Percentiles rank a stretch among this genome's conserved stretches.
phyloP scores from a whole-genome alignment of 2,113 vertebrate species.

The Nycticebus coucang region DNA sequence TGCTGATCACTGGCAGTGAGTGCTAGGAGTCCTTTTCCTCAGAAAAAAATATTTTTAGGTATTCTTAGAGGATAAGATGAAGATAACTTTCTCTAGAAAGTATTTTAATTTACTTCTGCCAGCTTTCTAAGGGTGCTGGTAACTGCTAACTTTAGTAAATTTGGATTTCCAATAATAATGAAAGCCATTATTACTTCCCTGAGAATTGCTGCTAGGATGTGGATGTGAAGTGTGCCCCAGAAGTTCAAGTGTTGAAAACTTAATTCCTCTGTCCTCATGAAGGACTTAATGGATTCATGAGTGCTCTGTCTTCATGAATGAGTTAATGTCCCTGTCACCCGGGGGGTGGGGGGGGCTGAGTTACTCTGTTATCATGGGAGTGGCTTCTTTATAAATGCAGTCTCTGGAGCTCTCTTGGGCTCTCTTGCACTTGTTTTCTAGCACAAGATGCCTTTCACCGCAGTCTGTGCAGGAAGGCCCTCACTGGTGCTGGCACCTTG shows the following conservation, averaged over 20 bases:
- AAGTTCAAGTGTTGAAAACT: not conserved
- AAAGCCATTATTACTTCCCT: not conserved
- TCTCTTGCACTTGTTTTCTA: not conserved
- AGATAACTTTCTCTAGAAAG: not conserved
- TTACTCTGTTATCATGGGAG: not conserved
- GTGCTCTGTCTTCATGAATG: not conserved
- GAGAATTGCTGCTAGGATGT: not conserved
- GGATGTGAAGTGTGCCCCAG: not conserved
- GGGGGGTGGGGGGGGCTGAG: not conserved
- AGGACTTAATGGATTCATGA: not conserved
- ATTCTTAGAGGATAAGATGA: not conserved
- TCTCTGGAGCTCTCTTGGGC: not conserved
- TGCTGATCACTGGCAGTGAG: not conserved
- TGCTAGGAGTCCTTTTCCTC: not conserved
- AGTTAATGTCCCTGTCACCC: not conserved
- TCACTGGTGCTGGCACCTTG: not conserved
- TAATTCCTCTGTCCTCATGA: not conserved
- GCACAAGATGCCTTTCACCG: not conserved
- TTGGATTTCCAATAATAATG: not conserved
- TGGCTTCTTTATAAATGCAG: not conserved
- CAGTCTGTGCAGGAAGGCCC: not conserved
- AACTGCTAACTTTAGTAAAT: not conserved
- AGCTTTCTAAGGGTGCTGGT: not conserved
- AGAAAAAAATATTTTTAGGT: constrained; percentile 20
- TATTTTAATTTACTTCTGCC: not conserved